A percentile compares a stretch with the other conserved stretches of the same genome.
phyloP scores from a whole-genome alignment of 1,140 invertebrate genomes.

The Coptotermes formosanus region DNA sequence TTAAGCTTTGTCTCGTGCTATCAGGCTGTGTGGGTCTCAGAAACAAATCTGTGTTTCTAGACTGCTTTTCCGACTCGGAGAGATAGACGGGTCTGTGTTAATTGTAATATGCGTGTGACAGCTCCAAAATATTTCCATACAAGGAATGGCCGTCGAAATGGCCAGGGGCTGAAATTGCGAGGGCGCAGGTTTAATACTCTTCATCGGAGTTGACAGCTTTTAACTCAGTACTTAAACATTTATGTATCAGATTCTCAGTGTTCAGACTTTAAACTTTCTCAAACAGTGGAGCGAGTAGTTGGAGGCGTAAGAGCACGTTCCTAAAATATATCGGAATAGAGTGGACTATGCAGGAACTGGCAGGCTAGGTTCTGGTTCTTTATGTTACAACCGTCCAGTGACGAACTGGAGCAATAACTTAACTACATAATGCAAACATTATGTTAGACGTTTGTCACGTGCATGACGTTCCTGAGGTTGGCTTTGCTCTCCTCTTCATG shows the following conservation, averaged over 20 bases:
- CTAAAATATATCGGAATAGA: too few species aligned
- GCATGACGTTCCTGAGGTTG: too few species aligned
- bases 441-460: too few species aligned
- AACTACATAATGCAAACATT: too few species aligned
- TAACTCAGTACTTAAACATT: background rate
- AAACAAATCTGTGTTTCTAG: background rate
- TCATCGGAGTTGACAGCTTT: background rate
- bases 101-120: background rate
- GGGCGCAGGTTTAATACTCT: background rate
- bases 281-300: background rate
- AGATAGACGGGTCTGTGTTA: background rate
- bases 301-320: background rate
- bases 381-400: too few species aligned
- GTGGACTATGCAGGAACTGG: too few species aligned
- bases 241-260: background rate
- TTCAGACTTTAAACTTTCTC: background rate
- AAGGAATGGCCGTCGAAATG: background rate
- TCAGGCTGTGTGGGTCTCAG: background rate
- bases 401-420: too few species aligned
- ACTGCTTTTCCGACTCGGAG: background rate
- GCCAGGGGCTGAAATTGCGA: background rate
- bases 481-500: too few species aligned
- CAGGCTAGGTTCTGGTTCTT: too few species aligned
- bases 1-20: background rate
- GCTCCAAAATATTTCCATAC: constrained; percentile 2